A percentile compares a stretch with the other conserved stretches of the same genome.
These are phyloP conservation scores for Oncorhynchus kisutch DNA, from an alignment of 2,113 vertebrate species.

Conservation along the genomic window DNA sequence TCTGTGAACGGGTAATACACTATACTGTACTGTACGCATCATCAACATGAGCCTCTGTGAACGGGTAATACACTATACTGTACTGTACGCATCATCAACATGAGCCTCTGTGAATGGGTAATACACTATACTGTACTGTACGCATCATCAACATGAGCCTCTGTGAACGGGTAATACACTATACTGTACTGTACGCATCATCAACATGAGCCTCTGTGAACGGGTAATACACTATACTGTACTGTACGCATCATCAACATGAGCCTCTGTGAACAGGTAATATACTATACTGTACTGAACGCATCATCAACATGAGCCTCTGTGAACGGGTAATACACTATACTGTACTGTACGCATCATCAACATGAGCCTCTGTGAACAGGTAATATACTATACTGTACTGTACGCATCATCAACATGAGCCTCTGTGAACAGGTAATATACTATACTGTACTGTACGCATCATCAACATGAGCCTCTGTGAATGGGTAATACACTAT, in stretches of 20 bases:
- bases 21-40: too few relatives aligned
- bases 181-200: conserved; percentile 73
- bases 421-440: background rate
- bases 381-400: background rate
- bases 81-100: too few relatives aligned
- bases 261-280: conserved; percentile 65
- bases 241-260: conserved; percentile 77
- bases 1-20: too few relatives aligned
- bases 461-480: too few relatives aligned
- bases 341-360: background rate
- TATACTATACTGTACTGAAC: conserved; percentile 68
- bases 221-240: conserved; percentile 52
- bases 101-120: too few relatives aligned
- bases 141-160: too few relatives aligned
- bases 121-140: too few relatives aligned
- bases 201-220: conserved; percentile 86
- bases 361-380: background rate
- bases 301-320: conserved; percentile 86
- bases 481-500: too few relatives aligned
- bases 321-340: conserved; percentile 60
- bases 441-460: too few relatives aligned
- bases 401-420: background rate
- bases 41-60: too few relatives aligned
- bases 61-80: too few relatives aligned
- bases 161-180: too few relatives aligned